These are phyloP conservation scores for Sebastes ruberrimus DNA, from an alignment of 2,797 vertebrate genomes.

Conservation along the genomic window DNA sequence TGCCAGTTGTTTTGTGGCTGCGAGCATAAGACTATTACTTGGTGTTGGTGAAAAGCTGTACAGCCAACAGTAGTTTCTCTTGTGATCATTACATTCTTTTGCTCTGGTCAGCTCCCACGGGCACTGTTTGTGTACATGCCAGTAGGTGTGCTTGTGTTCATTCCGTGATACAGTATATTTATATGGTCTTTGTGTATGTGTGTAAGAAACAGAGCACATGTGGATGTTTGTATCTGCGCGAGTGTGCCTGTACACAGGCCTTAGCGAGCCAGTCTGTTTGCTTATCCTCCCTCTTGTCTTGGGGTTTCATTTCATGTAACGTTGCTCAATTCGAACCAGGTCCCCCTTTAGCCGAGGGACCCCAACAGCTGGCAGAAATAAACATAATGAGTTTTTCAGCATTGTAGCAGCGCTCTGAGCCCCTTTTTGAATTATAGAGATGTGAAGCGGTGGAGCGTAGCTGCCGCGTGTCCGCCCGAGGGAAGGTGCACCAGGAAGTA, in stretches of 20 bases:
- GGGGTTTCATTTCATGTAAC: slow-evolving; percentile 67
- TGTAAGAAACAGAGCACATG: slow-evolving; percentile 29
- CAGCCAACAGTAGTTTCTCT: slow-evolving; percentile 23
- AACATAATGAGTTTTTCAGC: slow-evolving; percentile 80
- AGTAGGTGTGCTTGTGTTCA: slow-evolving; percentile 44
- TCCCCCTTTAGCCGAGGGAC: slow-evolving; percentile 57
- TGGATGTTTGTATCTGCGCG: slow-evolving; percentile 27
- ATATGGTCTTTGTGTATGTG: slow-evolving; percentile 28
- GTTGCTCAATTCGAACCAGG: slow-evolving; percentile 76
- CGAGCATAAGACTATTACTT: not conserved
- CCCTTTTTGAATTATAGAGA: slow-evolving; percentile 75
- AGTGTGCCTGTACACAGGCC: slow-evolving; percentile 13
- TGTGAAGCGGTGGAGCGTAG: slow-evolving; percentile 48
- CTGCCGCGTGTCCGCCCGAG: slow-evolving; percentile 57
- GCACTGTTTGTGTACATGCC: slow-evolving; percentile 25
- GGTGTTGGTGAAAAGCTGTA: slow-evolving; percentile 7
- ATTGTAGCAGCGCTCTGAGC: slow-evolving; percentile 60
- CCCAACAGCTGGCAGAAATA: slow-evolving; percentile 82
- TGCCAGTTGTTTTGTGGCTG: not conserved
- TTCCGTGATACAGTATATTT: slow-evolving; percentile 41
- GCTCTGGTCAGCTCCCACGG: slow-evolving; percentile 20
- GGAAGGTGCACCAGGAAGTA: slow-evolving; percentile 67
- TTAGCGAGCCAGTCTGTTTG: slow-evolving; percentile 45
- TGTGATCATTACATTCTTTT: slow-evolving; percentile 30
- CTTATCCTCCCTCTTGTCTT: slow-evolving; percentile 46